A percentile compares a stretch with the other conserved stretches of the same genome.
Evolutionary conservation across 2,888 invertebrate species (phyloP).

Genomic region (Aphidius colemani): DNA sequence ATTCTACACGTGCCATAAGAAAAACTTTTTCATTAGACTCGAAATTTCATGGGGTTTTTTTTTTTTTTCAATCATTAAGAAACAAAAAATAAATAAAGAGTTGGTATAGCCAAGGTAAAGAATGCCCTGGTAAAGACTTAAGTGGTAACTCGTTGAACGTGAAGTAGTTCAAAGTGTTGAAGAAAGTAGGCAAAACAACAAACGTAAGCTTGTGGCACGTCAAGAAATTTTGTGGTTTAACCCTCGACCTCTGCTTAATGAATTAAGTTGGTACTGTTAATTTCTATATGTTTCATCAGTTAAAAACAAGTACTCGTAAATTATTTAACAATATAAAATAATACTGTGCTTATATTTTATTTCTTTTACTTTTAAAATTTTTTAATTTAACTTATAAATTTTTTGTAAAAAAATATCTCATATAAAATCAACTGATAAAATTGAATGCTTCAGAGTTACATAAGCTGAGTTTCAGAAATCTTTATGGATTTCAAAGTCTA

Average conservation of each 20-base stretch:
- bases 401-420: too few species aligned
- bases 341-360: too few species aligned
- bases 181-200: slow-evolving; percentile 27
- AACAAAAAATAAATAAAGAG: too few species aligned
- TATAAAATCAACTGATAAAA: too few species aligned
- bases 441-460: too few species aligned
- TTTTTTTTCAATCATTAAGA: slow-evolving; percentile 16
- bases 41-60: slow-evolving; percentile 8
- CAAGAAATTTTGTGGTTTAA: slow-evolving; percentile 42
- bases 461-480: too few species aligned
- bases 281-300: slow-evolving; percentile 41
- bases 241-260: slow-evolving; percentile 44
- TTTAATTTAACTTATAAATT: too few species aligned
- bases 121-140: slow-evolving; percentile 18
- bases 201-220: slow-evolving; percentile 35
- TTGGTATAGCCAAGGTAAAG: slow-evolving; percentile 10
- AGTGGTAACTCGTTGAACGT: slow-evolving; percentile 22
- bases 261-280: slow-evolving; percentile 54
- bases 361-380: too few species aligned
- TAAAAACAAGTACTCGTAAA: slow-evolving; percentile 7
- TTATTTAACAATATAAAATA: background rate
- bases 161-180: slow-evolving; percentile 17
- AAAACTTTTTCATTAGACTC: background rate
- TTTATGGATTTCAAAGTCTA: too few species aligned
- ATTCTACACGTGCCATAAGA: slow-evolving; percentile 10